Evolutionary conservation across 2,888 invertebrate species (phyloP).

Genomic region (Lepas anatifera): DNA sequence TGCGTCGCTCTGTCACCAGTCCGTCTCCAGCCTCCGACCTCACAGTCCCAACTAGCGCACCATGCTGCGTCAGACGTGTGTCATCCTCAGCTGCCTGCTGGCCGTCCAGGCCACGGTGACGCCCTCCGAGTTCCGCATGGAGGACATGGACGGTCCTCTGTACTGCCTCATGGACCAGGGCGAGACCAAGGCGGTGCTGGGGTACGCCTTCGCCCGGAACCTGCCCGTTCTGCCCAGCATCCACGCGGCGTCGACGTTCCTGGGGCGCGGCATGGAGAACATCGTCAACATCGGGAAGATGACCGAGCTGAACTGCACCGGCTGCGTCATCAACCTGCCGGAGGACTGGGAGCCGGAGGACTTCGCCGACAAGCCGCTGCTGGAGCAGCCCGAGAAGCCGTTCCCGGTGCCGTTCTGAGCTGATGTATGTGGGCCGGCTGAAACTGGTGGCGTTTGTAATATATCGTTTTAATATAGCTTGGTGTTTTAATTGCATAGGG

Average conservation of each 20-base stretch:
- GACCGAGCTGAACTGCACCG: constrained; percentile 10
- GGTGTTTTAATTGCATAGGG: too few species aligned
- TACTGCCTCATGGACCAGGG: background rate
- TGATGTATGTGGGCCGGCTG: too few species aligned
- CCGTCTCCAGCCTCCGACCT: too few species aligned
- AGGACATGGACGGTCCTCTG: constrained; percentile 8
- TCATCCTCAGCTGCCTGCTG: too few species aligned
- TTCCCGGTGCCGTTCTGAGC: constrained; percentile 9
- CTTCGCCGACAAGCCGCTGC: constrained; percentile 4
- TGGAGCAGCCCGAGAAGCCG: constrained; percentile 8
- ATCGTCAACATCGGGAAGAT: constrained; percentile 12
- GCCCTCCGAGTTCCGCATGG: constrained; percentile 2
- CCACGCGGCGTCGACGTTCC: constrained; percentile 7
- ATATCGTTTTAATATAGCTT: too few species aligned
- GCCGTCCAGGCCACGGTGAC: background rate
- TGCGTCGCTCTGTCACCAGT: too few species aligned
- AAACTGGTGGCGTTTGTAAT: too few species aligned
- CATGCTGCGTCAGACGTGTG: too few species aligned
- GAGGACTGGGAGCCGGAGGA: constrained; percentile 14
- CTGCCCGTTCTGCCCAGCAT: constrained; percentile 10
- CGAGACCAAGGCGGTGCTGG: background rate
- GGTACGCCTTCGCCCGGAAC: constrained; percentile 1
- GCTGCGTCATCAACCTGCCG: constrained; percentile 9
- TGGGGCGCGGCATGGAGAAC: constrained; percentile 9
- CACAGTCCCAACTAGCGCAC: too few species aligned